A percentile compares a stretch with the other conserved stretches of the same genome.
phyloP scores from a whole-genome alignment of 2,888 invertebrate genomes.

The Ichneumoninae sp. region DNA sequence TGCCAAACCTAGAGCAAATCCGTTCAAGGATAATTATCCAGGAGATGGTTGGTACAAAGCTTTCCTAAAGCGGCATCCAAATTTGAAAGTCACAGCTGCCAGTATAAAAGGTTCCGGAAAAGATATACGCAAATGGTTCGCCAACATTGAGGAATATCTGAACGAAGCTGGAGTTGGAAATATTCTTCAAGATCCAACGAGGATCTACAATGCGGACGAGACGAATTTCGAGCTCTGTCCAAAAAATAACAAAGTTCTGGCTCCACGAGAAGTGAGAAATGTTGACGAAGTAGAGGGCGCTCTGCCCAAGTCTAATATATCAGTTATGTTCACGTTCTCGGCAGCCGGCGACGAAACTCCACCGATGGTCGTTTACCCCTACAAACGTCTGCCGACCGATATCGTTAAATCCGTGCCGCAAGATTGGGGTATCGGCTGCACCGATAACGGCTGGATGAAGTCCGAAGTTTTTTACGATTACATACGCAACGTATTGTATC shows the following conservation, averaged over 20 bases:
- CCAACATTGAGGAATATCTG: conserved; percentile 73
- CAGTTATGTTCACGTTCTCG: conserved; percentile 81
- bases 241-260: conserved; percentile 73
- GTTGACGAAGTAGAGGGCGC: conserved; percentile 80
- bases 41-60: conserved; percentile 76
- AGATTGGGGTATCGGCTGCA: conserved; percentile 80
- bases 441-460: conserved; percentile 83
- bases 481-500: conserved; percentile 77
- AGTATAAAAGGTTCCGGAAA: conserved; percentile 76
- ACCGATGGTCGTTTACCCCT: conserved; percentile 80
- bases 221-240: conserved; percentile 77
- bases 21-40: conserved; percentile 75
- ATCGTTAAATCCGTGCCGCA: conserved; percentile 77
- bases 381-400: conserved; percentile 78
- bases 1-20: conserved; percentile 69
- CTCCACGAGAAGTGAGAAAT: conserved; percentile 69
- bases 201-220: conserved; percentile 79
- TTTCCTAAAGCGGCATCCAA: conserved; percentile 75
- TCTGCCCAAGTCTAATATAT: conserved; percentile 78
- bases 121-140: conserved; percentile 76
- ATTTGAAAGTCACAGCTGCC: conserved; percentile 75
- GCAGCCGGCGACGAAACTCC: conserved; percentile 77
- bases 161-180: conserved; percentile 65
- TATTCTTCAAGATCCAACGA: conserved; percentile 74
- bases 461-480: conserved; percentile 81